Conservation (phyloP, 1,140 invertebrate genomes). For the Chironomus striatipennis region DNA sequence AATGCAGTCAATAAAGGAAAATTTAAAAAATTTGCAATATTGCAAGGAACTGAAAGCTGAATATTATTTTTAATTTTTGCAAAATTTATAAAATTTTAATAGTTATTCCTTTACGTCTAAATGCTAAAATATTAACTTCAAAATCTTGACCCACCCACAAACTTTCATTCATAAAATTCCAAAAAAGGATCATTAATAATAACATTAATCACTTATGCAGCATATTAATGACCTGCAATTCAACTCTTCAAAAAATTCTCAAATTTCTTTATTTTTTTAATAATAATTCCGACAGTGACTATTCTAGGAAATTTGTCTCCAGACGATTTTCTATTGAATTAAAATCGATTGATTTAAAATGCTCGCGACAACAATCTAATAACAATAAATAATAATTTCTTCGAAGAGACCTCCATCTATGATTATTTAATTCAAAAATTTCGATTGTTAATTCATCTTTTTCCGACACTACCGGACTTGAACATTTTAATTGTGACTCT, state of each 20-base stretch:
- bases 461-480: slow-evolving; percentile 3
- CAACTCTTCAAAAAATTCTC: background rate
- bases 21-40: too few relatives aligned
- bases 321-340: slow-evolving; percentile 17
- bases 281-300: background rate
- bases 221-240: background rate
- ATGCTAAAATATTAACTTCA: too few relatives aligned
- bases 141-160: too few relatives aligned
- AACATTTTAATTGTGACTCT: background rate
- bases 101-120: too few relatives aligned
- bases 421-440: background rate
- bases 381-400: too few relatives aligned
- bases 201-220: background rate
- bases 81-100: too few relatives aligned
- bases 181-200: background rate
- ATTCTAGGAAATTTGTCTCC: slow-evolving; percentile 23
- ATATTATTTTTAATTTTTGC: too few relatives aligned
- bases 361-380: background rate
- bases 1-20: too few relatives aligned
- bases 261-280: too few relatives aligned
- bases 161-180: background rate
- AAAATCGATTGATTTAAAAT: background rate
- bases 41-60: too few relatives aligned
- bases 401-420: background rate
- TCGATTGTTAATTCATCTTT: slow-evolving; percentile 3